A percentile compares a stretch with the other conserved stretches of the same genome.
phyloP scores from a whole-genome alignment of 2,113 vertebrate species.

The Psephotus haematonotus region DNA sequence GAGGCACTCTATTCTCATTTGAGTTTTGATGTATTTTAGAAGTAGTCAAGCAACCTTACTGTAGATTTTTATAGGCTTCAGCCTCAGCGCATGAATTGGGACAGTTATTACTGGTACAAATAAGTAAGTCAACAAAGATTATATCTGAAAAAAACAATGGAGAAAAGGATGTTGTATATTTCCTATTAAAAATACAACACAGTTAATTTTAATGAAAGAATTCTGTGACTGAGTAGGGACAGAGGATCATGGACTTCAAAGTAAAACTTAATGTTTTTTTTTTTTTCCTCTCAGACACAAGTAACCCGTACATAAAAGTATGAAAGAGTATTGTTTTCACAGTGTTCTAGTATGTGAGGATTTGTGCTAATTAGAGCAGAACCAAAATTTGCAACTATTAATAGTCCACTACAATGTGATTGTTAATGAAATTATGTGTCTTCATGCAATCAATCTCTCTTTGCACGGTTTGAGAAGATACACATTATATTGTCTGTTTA shows the following conservation, averaged over 20 bases:
- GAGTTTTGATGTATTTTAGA: not conserved
- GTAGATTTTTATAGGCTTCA: not conserved
- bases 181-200: not conserved
- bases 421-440: not conserved
- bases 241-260: not conserved
- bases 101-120: not conserved
- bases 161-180: not conserved
- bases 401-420: not conserved
- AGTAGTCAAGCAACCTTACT: not conserved
- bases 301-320: not conserved
- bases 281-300: not conserved
- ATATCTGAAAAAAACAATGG: not conserved
- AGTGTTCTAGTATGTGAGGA: not conserved
- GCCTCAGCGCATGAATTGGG: not conserved
- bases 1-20: accelerated
- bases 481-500: not conserved
- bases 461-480: not conserved
- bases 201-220: not conserved
- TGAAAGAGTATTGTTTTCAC: not conserved
- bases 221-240: not conserved
- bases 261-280: not conserved
- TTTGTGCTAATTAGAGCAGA: not conserved
- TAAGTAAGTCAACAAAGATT: not conserved
- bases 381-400: not conserved
- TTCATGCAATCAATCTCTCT: not conserved